Base-by-base conservation (phyloP, 2,888 invertebrate species). In the Caenorhabditis sp. region DNA sequence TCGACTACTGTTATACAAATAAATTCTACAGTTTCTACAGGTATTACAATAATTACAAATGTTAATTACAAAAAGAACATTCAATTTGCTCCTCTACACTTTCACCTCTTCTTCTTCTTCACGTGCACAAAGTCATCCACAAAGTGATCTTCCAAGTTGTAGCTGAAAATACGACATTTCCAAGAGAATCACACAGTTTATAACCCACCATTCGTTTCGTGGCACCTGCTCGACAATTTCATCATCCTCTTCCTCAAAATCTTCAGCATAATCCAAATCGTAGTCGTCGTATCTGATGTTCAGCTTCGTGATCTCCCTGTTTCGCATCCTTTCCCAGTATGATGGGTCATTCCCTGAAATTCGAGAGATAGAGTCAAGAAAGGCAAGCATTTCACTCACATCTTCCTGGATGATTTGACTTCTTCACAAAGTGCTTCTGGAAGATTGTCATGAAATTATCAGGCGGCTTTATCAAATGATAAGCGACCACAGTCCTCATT, bases 381-480 rank as follows among this genome's bases (percentile, higher is more conserved):
- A n/a, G n/a, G n/a, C n/a, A n/a, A 2, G 32, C 26, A 40, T 9
- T 44, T 13, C 32, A 70, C 64, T 26, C 20, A 72, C 72, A 72
- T 65, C 72, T 72, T 22, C 64, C 56, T 15, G 72, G 50, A 50
- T 65, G 37, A n/a, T 28, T 35, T 35, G 18, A 20, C 20, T 50
- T 64, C 18, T 58, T 65, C 22, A 22, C 56, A 15, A 64, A 72
- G 26, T 72, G 35, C 50, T 64, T 64, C 35, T 37, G 47, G 50
- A 72, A 64, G 20, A 72, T 35, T 18, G 55, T 53, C 37, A 58
- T 44, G 40, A 65, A 74, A 18, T 74, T 74, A 6, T 58, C 55
- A 61, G 76, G 76, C 0, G 76, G 67, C 61, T 68, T 68, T 37
- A 68, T 47, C 68, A 77, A 50, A 20, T 77, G 68, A 35, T 77